Evolutionary conservation across 1,140 invertebrate genomes (phyloP), one percentile per base, ranked within the genome.

Genomic region (Carposina sasakii): DNA sequence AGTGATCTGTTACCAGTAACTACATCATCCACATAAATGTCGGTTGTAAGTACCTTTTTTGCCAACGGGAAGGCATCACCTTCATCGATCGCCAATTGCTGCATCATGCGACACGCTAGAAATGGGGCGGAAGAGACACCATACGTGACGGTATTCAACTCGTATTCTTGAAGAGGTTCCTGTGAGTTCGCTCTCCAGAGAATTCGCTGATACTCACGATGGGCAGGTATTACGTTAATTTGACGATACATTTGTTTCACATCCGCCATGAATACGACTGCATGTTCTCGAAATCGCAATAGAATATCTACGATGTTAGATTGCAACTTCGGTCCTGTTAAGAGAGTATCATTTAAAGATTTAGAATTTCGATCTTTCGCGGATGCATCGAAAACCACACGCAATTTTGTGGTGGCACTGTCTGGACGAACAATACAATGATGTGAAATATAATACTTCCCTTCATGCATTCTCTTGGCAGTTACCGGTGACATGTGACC

Each of bases 391-490:
- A 81, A 81, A 0, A 81, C 76, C 1, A 74, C 65, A 13, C 74
- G 58, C 6, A 75, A 21, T 33, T 65, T 63, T 1, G 73, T 79
- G 0, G 69, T 73, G 0, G 41, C 47, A 10, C 58, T 63, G 1
- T 66, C 46, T 20, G 67, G 60, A n/a, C 63, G 61, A 2, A 81
- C 23, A 0, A 87, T 76, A 0, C 57, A 57, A 37, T 85, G 82
- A 65, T 87, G 86, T 2, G 85, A 79, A 6, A 86, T 46, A 60
- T 84, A 85, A 52, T 48, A 66, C 26, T 54, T 54, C n/a, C 54
- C 51, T 0, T 17, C 16, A 24, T 15, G 15, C 12, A 54, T n/a
- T 13, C 48, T n/a, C 3, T 33, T 28, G 3, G 40, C 6, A 17
- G 36, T 15, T n/a, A 61, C 51, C 9, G 48, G 13, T 12, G 46